Evolutionary conservation across 2,113 vertebrate species (phyloP).

Genomic region (Neofelis nebulosa): DNA sequence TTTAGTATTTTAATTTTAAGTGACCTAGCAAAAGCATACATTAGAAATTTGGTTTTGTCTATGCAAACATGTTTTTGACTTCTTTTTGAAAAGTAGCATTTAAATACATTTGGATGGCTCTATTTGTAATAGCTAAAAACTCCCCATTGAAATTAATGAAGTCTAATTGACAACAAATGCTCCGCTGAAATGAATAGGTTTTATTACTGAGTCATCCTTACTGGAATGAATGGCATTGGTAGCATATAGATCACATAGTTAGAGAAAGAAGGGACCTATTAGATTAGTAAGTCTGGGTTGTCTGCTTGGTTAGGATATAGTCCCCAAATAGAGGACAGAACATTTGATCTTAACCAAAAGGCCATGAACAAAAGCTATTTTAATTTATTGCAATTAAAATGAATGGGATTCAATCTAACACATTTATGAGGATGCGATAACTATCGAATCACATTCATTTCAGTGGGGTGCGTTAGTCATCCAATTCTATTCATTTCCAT

Average conservation of each 20-base stretch:
- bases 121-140: constrained; percentile 7
- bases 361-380: constrained; percentile 76
- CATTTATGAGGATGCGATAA: constrained; percentile 71
- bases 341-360: constrained; percentile 78
- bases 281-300: constrained; percentile 16
- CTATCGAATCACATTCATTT: constrained; percentile 76
- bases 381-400: constrained; percentile 82
- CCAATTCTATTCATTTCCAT: constrained; percentile 76
- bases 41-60: background rate
- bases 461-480: constrained; percentile 74
- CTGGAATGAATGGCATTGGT: constrained; percentile 3
- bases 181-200: constrained; percentile 17
- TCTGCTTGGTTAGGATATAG: constrained; percentile 60
- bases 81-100: background rate
- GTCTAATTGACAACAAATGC: background rate
- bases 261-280: constrained; percentile 14
- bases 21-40: background rate
- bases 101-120: background rate
- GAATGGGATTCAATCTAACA: constrained; percentile 74
- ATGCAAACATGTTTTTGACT: background rate
- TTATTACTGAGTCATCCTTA: constrained; percentile 1
- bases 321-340: constrained; percentile 70
- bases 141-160: constrained; percentile 38
- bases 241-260: constrained; percentile 35
- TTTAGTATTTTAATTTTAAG: background rate